Base-by-base conservation (phyloP, 2,888 invertebrate species). In the Cryptus armator region DNA sequence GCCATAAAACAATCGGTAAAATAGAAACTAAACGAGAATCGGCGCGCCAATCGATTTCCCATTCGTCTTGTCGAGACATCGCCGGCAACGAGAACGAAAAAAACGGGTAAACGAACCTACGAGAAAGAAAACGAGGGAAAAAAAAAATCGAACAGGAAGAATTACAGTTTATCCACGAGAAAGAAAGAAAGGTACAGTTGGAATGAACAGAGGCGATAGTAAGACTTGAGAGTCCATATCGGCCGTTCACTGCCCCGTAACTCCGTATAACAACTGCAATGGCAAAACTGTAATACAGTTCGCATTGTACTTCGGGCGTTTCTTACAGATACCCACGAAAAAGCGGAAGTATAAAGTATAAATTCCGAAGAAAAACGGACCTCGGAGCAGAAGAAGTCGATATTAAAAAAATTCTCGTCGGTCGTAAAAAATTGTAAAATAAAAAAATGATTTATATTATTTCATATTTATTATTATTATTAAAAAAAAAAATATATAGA, bases 21-120 rank as follows among this genome's bases (percentile, higher is more conserved):
- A 83, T 62, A 29, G 67, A 74, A 37, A 62, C 51, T 74, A 66
- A 78, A 83, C 68, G 74, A 62, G 74, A 53, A 79, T 78, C 53
- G 71, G 46, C 66, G 29, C 16, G 46, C 51, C 44, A 53, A 83
- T 83, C 78, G 83, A 83, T 83, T 78, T 74, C 62, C 78, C 74
- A 83, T 83, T 83, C 78, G 74, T 83, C 83, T 83, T 79, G 74
- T 74, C 59, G 74, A 68, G 66, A 76, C 62, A 66, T 70, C 76
- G 75, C 48, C 56, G n/a, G 71, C 56, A 77, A 74, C 44, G 78
- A 78, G 67, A n/a, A 46, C 29, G 68, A 59, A 53, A 59, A 59
- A 24, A 71, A 68, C 3, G 32, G 72, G 62, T 2, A 44, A 72
- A 59, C n/a, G 5, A 71, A 32, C 10, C 43, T 19, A 70, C 16